These are phyloP conservation scores for Daphoenositta chrysoptera DNA, from an alignment of 2,113 vertebrate genomes.

Conservation along the genomic window DNA sequence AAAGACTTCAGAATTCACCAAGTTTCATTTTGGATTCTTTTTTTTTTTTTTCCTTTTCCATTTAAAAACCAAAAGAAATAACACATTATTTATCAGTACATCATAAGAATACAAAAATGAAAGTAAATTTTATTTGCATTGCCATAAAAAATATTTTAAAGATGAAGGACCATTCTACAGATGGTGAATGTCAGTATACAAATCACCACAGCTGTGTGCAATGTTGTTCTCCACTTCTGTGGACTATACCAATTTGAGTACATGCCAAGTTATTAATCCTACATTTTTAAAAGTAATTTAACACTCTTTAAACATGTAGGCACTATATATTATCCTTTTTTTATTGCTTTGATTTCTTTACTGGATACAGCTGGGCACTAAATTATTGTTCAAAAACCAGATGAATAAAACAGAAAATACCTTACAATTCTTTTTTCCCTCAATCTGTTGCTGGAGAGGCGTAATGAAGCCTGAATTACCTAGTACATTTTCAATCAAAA, in stretches of 20 bases:
- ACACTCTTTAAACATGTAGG: background rate
- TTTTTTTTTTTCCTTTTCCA: no score
- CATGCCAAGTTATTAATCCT: conserved; percentile 4
- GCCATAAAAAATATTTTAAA: background rate
- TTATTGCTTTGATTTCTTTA: background rate
- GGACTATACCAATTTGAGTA: background rate
- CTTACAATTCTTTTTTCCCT: background rate
- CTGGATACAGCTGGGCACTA: background rate
- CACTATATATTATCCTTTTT: background rate
- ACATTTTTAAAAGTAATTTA: background rate
- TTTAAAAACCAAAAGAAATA: background rate
- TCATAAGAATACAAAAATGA: background rate
- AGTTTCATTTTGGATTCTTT: fast-evolving
- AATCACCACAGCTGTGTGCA: background rate
- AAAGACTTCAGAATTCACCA: background rate
- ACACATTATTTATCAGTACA: background rate
- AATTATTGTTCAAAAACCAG: background rate
- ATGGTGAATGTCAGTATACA: background rate
- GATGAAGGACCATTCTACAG: background rate
- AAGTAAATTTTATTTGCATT: background rate
- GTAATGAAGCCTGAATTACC: background rate
- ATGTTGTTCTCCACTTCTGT: background rate
- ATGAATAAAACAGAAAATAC: background rate
- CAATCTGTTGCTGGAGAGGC: background rate
- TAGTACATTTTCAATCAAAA: background rate